Base-by-base conservation (phyloP, 2,888 invertebrate genomes). In the Iphiclides podalirius region DNA sequence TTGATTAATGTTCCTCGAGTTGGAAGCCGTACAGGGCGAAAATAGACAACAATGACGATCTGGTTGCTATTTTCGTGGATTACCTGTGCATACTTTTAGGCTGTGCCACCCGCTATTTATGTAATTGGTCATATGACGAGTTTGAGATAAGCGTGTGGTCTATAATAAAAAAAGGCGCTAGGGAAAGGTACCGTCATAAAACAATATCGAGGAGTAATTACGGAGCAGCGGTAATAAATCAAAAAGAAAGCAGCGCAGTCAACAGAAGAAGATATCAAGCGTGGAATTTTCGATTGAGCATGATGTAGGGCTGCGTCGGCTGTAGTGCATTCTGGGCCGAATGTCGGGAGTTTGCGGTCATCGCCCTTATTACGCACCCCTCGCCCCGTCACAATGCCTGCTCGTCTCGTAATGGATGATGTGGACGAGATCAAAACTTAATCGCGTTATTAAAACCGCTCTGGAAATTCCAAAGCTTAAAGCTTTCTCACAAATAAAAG, bases 271-370 rank as follows among this genome's bases (percentile, higher is more conserved):
- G 84, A 80, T 70, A 75, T 85, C 80, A 78, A 67, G 73, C 72
- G 72, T 75, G 81, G 76, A 84, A 82, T 85, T 79, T 73, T 71
- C 72, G 70, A 84, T 80, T 75, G 77, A 69, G 72, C 71, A 76
- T 78, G 75, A 79, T 79, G 76, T 70, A 78, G 80, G 75, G 70
- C 71, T 76, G 77, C 67, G 72, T 68, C 73, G 75, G 75, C 65
- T 72, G 76, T 80, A 76, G 82, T 75, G 74, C 79, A 83, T 84
- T 82, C 79, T 81, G 79, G 76, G 75, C 74, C 79, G 78, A 80
- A 80, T 76, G 75, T 65, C 64, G 52, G 59, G 65, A 69, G 69
- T 74, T 67, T 64, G 71, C 65, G 80, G 87, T 77, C 87, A 75
- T 65, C 67, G 81, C 70, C 84, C 83, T 72, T 66, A 70, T 70